A percentile compares a stretch with the other conserved stretches of the same genome.
These are phyloP conservation scores for Toxotes lorentzi DNA, from an alignment of 2,797 vertebrate species.

Conservation along the genomic window DNA sequence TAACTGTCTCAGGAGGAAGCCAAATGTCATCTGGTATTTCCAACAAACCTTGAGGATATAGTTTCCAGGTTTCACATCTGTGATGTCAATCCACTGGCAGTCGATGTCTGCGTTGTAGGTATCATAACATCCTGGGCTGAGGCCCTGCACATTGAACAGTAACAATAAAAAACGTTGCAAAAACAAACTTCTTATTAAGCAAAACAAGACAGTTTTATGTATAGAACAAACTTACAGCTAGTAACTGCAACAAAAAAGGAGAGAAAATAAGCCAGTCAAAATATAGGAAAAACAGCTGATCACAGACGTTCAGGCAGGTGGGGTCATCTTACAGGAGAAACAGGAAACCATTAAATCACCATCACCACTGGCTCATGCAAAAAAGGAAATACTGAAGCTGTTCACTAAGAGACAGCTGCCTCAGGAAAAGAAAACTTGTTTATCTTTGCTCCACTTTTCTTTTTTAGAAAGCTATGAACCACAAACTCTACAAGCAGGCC, in stretches of 20 bases:
- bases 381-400: slow-evolving; percentile 51
- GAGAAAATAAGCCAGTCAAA: neutral
- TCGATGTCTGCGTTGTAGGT: slow-evolving; percentile 99
- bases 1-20: neutral
- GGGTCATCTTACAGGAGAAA: slow-evolving; percentile 29
- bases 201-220: neutral
- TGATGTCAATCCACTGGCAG: slow-evolving; percentile 99
- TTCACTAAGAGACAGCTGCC: slow-evolving; percentile 9
- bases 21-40: slow-evolving; percentile 49
- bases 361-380: slow-evolving; percentile 38
- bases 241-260: neutral
- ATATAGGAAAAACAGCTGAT: slow-evolving; percentile 14
- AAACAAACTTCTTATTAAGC: slow-evolving; percentile 17
- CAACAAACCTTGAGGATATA: slow-evolving; percentile 93
- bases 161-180: slow-evolving; percentile 28
- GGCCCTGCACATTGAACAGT: slow-evolving; percentile 86
- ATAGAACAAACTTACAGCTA: neutral
- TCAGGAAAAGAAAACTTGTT: slow-evolving; percentile 20
- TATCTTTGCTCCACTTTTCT: slow-evolving; percentile 16
- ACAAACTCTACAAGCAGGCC: neutral
- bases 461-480: neutral
- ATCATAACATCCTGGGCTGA: slow-evolving; percentile 98
- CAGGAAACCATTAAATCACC: slow-evolving; percentile 51
- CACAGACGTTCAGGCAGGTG: slow-evolving; percentile 37
- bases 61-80: slow-evolving; percentile 97